Conservation (phyloP, 2,113 vertebrate species). For the Plestiodon gilberti region DNA sequence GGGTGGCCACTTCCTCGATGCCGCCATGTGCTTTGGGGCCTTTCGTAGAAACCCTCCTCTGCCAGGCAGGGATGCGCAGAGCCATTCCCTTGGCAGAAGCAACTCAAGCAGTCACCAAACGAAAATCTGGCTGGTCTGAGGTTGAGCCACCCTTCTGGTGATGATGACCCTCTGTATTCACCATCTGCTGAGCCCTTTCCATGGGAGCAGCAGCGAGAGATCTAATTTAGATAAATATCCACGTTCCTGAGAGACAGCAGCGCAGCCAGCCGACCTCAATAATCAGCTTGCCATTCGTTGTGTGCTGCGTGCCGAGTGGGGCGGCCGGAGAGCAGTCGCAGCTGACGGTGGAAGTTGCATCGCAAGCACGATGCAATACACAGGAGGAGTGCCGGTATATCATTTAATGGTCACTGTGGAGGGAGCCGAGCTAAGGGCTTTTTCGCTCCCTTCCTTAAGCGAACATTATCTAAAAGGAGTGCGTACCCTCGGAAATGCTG, state of each 20-base stretch:
- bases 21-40: neutral
- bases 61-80: neutral
- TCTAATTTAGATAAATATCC: neutral
- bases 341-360: neutral
- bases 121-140: neutral
- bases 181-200: too few relatives aligned
- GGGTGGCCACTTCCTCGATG: neutral
- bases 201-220: neutral
- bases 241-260: neutral
- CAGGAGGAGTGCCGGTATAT: neutral
- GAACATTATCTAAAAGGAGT: constrained; percentile 15
- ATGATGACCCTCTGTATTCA: neutral
- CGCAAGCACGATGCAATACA: neutral
- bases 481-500: neutral
- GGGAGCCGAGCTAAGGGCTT: neutral
- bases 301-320: neutral
- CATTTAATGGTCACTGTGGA: constrained; percentile 17
- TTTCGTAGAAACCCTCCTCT: neutral
- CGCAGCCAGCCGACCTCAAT: neutral
- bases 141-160: neutral
- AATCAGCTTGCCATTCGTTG: neutral
- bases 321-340: neutral
- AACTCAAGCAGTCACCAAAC: neutral
- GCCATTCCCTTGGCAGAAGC: neutral
- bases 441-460: neutral